Percentiles rank a stretch among this genome's conserved stretches.
Conservation (phyloP, 2,888 invertebrate genomes). For the Plutella xylostella region DNA sequence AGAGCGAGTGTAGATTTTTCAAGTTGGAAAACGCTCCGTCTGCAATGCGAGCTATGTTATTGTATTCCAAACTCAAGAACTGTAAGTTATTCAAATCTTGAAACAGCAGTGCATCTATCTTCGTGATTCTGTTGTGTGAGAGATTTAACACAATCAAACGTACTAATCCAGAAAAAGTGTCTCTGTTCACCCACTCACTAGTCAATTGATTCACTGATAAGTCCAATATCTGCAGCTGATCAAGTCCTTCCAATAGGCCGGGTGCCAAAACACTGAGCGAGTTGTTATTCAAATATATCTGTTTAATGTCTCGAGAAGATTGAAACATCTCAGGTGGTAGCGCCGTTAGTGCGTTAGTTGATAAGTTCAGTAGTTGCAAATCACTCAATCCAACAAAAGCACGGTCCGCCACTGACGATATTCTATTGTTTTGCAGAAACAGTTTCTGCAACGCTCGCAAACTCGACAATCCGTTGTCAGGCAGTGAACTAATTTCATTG, state of each 20-base stretch:
- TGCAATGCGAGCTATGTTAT: conserved; percentile 75
- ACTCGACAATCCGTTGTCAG: conserved; percentile 78
- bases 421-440: conserved; percentile 80
- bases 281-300: conserved; percentile 82
- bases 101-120: conserved; percentile 78
- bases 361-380: conserved; percentile 79
- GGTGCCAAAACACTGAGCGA: conserved; percentile 80
- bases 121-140: conserved; percentile 77
- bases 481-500: conserved; percentile 78
- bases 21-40: conserved; percentile 81
- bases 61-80: conserved; percentile 79
- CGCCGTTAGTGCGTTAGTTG: conserved; percentile 81
- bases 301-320: conserved; percentile 76
- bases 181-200: conserved; percentile 82
- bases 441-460: conserved; percentile 77
- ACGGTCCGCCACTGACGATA: conserved; percentile 79
- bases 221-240: conserved; percentile 79
- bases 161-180: conserved; percentile 80
- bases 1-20: conserved; percentile 81
- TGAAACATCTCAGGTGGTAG: conserved; percentile 84
- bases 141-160: conserved; percentile 81
- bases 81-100: conserved; percentile 81
- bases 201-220: conserved; percentile 80
- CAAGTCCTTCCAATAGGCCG: conserved; percentile 78
- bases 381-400: conserved; percentile 78